Evolutionary conservation across 2,113 vertebrate species (phyloP).

Genomic region (Ploceus nigricollis): DNA sequence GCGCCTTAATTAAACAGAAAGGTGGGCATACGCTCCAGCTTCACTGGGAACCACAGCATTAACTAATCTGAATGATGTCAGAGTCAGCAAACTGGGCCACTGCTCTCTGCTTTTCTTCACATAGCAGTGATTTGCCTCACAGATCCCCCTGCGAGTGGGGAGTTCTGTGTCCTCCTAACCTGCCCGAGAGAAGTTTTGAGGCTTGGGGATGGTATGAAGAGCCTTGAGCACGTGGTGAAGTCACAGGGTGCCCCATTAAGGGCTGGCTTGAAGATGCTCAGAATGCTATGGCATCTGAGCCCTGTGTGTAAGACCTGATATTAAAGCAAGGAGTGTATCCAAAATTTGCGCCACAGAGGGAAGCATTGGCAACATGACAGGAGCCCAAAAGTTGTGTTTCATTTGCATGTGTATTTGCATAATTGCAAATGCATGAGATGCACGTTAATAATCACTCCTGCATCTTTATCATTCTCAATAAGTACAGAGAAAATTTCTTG

Average conservation of each 20-base stretch:
- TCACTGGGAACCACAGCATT: slow-evolving; percentile 23
- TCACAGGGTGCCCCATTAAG: background rate
- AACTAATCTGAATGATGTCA: slow-evolving; percentile 48
- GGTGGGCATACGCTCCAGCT: slow-evolving; percentile 32
- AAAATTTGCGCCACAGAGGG: slow-evolving; percentile 37
- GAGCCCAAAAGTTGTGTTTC: slow-evolving; percentile 45
- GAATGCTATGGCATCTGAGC: background rate
- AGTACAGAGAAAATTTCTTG: slow-evolving; percentile 30
- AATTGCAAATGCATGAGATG: slow-evolving; percentile 56
- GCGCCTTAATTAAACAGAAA: slow-evolving; percentile 56
- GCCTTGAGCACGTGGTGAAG: background rate
- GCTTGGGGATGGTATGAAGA: background rate
- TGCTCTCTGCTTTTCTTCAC: background rate
- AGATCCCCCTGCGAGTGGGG: background rate
- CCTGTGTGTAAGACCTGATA: background rate
- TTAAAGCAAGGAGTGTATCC: background rate
- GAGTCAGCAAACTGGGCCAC: background rate
- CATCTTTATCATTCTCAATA: slow-evolving; percentile 59
- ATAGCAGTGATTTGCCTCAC: background rate
- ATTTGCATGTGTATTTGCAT: slow-evolving; percentile 57
- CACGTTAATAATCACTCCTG: slow-evolving; percentile 45
- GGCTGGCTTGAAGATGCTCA: background rate
- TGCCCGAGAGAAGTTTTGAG: background rate
- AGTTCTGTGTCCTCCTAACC: background rate
- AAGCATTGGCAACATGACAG: slow-evolving; percentile 49